Percentiles rank a stretch among this genome's conserved stretches.
phyloP scores from a whole-genome alignment of 30 jellyfish, hydroid and myxozoan species.

The Clytia hemisphaerica region DNA sequence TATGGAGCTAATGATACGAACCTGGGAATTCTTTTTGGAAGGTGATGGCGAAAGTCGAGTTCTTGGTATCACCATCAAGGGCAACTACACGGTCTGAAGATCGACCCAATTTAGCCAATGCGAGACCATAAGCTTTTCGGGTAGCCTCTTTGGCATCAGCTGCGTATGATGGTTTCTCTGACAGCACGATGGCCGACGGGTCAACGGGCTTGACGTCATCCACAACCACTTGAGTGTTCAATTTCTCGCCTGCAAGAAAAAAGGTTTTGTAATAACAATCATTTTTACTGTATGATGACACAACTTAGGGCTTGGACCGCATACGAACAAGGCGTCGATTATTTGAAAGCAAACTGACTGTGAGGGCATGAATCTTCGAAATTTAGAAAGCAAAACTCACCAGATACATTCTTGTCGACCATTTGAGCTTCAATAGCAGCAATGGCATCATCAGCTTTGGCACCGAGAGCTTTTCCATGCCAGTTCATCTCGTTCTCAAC shows the following conservation, averaged over 20 bases:
- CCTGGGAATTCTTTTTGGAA: slow-evolving; percentile 85
- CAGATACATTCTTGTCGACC: slow-evolving; percentile 32
- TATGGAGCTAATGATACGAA: too few relatives aligned
- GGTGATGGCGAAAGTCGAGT: slow-evolving; percentile 93
- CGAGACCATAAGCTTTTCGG: slow-evolving; percentile 86
- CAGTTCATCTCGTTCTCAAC: slow-evolving; percentile 81
- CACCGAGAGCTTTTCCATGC: slow-evolving; percentile 98
- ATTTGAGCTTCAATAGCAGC: slow-evolving; percentile 46
- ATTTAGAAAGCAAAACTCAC: too few relatives aligned
- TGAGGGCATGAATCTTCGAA: too few relatives aligned
- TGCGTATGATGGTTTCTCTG: slow-evolving; percentile 78
- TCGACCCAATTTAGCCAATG: slow-evolving; percentile 89
- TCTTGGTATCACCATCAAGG: slow-evolving; percentile 93
- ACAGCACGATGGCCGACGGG: slow-evolving; percentile 45
- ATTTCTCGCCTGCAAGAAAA: slow-evolving; percentile 80
- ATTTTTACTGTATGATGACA: too few relatives aligned
- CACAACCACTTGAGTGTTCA: slow-evolving; percentile 44
- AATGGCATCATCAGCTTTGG: slow-evolving; percentile 67
- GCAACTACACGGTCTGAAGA: slow-evolving; percentile 72
- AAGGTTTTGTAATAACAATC: too few relatives aligned
- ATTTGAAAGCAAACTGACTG: too few relatives aligned
- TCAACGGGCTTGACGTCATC: slow-evolving; percentile 72
- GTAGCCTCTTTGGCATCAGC: slow-evolving; percentile 90
- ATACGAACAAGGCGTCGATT: too few relatives aligned
- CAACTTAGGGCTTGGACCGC: too few relatives aligned